A percentile compares a stretch with the other conserved stretches of the same genome.
Conservation (phyloP, 2,888 invertebrate genomes). For the Octodonta nipae region DNA sequence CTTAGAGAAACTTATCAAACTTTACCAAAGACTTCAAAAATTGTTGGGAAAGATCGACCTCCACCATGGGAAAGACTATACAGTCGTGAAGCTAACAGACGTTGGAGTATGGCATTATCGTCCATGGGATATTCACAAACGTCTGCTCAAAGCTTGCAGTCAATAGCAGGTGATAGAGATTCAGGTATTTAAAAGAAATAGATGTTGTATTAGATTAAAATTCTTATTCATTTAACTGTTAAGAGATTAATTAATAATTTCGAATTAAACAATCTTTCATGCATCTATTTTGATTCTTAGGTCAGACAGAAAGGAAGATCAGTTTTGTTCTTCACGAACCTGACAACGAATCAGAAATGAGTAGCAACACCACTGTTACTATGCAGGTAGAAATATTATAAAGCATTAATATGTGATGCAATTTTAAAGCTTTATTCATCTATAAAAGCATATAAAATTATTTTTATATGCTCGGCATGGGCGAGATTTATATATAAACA, state of each 20-base stretch:
- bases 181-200: constrained; percentile 32
- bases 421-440: too few species aligned
- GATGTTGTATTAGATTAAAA: background rate
- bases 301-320: constrained; percentile 73
- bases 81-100: constrained; percentile 68
- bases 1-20: constrained; percentile 90
- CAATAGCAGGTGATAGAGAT: constrained; percentile 66
- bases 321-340: constrained; percentile 91
- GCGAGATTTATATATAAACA: too few species aligned
- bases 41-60: constrained; percentile 54
- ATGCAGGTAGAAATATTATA: constrained; percentile 32
- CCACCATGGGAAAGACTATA: constrained; percentile 73
- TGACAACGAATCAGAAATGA: constrained; percentile 85
- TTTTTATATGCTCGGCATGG: too few species aligned
- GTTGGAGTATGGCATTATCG: constrained; percentile 89
- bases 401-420: too few species aligned
- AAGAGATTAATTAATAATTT: too few species aligned
- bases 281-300: too few species aligned
- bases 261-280: too few species aligned
- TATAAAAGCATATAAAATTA: too few species aligned
- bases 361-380: constrained; percentile 82
- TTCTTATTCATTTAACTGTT: background rate
- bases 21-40: constrained; percentile 47
- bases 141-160: constrained; percentile 82
- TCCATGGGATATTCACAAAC: constrained; percentile 93